These are phyloP conservation scores for Abrostola triplasia DNA, from an alignment of 2,888 invertebrate species.

Conservation along the genomic window DNA sequence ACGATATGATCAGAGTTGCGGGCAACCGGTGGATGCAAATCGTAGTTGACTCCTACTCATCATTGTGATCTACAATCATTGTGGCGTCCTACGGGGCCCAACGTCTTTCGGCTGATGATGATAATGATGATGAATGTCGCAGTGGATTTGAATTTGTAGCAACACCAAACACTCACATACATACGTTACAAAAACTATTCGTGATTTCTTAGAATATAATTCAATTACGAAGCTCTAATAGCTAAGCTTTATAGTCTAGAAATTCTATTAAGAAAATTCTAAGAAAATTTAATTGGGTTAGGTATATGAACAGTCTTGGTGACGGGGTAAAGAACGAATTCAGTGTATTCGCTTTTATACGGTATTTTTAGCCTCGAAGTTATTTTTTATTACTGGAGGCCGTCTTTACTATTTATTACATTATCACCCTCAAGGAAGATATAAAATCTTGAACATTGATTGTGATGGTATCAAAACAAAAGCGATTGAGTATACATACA, in stretches of 20 bases:
- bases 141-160: neutral
- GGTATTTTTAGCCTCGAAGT: neutral
- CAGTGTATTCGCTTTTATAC: neutral
- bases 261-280: constrained; percentile 34
- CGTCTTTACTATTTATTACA: neutral
- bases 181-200: constrained; percentile 1
- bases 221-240: constrained; percentile 17
- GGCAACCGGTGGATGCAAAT: too few species aligned
- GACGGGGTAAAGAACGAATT: constrained; percentile 5
- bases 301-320: constrained; percentile 12
- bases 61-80: too few species aligned
- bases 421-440: neutral
- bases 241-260: constrained; percentile 5
- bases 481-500: too few species aligned
- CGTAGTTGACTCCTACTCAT: too few species aligned
- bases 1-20: too few species aligned
- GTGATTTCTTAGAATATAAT: constrained; percentile 19
- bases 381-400: neutral
- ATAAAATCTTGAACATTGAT: too few species aligned
- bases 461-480: too few species aligned
- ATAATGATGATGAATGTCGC: neutral
- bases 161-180: neutral
- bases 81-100: too few species aligned
- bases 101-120: too few species aligned
- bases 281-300: constrained; percentile 49